phyloP scores from a whole-genome alignment of 1,140 invertebrate species.

The Olivierus martensii region DNA sequence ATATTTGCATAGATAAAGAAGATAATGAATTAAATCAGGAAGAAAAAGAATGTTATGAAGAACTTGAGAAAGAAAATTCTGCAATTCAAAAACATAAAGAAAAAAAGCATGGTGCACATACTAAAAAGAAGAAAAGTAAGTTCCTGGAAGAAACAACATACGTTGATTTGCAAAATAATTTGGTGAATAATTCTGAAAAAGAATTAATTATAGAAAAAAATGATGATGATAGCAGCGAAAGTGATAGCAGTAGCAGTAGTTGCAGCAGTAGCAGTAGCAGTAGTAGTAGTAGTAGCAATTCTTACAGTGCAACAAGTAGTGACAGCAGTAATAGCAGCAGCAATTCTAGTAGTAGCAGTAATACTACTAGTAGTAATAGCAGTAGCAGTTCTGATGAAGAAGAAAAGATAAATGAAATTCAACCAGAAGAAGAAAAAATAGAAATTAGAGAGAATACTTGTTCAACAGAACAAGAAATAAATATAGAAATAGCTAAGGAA shows the following conservation, averaged over 20 bases:
- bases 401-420: constrained; percentile 1
- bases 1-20: no score
- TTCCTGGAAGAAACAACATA: neutral
- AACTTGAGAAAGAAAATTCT: neutral
- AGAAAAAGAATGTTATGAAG: no score
- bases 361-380: no score
- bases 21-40: no score
- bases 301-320: neutral
- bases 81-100: neutral
- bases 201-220: neutral
- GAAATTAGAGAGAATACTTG: neutral
- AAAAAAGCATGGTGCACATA: neutral
- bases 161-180: neutral
- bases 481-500: neutral
- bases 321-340: neutral
- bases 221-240: neutral
- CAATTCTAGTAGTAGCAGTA: neutral
- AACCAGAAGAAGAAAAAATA: neutral
- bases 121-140: neutral
- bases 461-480: neutral
- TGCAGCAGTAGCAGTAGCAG: neutral
- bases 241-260: constrained; percentile 1
- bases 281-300: neutral
- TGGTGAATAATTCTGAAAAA: neutral
- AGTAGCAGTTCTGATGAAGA: neutral